Conservation (phyloP, 1,140 invertebrate genomes). For the Drosophila santomea region DNA sequence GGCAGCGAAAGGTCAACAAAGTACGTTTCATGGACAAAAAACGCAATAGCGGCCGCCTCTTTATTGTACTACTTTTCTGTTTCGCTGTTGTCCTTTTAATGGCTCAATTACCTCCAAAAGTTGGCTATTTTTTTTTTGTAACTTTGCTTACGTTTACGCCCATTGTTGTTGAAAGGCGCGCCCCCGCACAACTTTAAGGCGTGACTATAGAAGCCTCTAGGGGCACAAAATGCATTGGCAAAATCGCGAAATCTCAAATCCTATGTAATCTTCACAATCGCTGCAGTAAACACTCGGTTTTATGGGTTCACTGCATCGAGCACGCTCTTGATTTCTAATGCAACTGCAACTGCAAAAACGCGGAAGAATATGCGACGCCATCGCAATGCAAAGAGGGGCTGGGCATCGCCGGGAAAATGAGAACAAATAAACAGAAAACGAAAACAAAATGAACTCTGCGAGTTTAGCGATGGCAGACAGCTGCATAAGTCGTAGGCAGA, state of each 20-base stretch:
- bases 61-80: background rate
- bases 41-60: constrained; percentile 12
- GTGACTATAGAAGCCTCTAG: too few species aligned
- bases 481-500: background rate
- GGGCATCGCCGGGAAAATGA: background rate
- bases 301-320: background rate
- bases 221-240: background rate
- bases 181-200: too few species aligned
- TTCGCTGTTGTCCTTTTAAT: constrained; percentile 9
- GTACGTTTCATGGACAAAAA: constrained; percentile 59
- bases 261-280: background rate
- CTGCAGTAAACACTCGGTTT: background rate
- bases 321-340: background rate
- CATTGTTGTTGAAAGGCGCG: too few species aligned
- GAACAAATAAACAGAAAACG: constrained; percentile 27
- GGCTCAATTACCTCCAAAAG: background rate
- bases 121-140: background rate
- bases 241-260: background rate
- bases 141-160: background rate
- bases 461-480: constrained; percentile 40
- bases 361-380: constrained; percentile 51
- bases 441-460: constrained; percentile 27
- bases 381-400: constrained; percentile 25
- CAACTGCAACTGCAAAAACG: constrained; percentile 31
- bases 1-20: constrained; percentile 71